Evolutionary conservation across 2,797 vertebrate species (phyloP), one percentile per base, ranked within the genome.

Genomic region (Bryconaethiops microstoma): DNA sequence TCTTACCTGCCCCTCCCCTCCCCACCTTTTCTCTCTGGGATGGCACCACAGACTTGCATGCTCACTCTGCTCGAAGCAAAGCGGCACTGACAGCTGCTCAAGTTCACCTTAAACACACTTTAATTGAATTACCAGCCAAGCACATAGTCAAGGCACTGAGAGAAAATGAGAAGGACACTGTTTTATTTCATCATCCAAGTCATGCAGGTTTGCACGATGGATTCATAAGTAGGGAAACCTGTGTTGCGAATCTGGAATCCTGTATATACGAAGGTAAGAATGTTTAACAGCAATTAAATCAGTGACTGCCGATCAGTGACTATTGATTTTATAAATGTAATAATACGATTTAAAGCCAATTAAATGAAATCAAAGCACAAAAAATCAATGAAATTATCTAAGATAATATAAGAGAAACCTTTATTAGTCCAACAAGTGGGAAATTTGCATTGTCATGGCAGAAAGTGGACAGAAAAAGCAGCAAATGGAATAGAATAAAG

Each of bases 41-140:
- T 84, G 75, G 59, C 62, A 72, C 40, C 52, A 68, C n/a, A 42
- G 69, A 55, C 78, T 80, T 45, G 50, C 39, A 54, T 67, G 74
- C 78, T 76, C 59, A 45, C 25, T 71, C 59, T 52, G 62, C 73
- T 84, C 72, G 65, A 77, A 83, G 84, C 64, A 84, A 81, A 84
- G 72, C 82, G 74, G 83, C 79, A 84, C 67, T 82, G 86, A 86
- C 82, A 87, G 78, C 65, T 79, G 82, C 76, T 83, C 73, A 78
- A 78, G 69, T 80, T 84, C 77, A 84, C 80, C 82, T 84, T 86
- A 86, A 84, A 87, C 78, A 83, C 69, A 86, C 78, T 87, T 84
- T 83, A 87, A 86, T 87, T 83, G 74, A 86, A 86, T 87, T 83
- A 83, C 72, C 81, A 83, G 68, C 65, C 79, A 60, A 85, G 70